Evolutionary conservation across 2,888 invertebrate species (phyloP).

Genomic region (Callosobruchus maculatus): DNA sequence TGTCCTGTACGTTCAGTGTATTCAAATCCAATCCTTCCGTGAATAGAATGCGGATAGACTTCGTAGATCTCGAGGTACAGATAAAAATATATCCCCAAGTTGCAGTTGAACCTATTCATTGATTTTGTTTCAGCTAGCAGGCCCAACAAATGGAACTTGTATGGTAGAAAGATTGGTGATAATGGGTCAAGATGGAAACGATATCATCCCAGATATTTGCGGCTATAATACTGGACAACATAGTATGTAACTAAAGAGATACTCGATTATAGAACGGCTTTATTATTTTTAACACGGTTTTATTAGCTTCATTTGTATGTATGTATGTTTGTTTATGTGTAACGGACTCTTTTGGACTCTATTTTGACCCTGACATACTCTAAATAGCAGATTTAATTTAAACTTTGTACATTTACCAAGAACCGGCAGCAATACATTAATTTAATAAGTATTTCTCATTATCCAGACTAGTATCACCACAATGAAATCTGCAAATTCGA

Average conservation of each 20-base stretch:
- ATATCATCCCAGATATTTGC: slow-evolving; percentile 66
- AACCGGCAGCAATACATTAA: too few relatives aligned
- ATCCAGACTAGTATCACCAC: too few relatives aligned
- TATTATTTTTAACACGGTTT: neutral
- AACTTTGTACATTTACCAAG: too few relatives aligned
- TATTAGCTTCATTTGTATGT: neutral
- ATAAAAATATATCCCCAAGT: neutral
- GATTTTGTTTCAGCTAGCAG: slow-evolving; percentile 55
- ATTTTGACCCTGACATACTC: too few relatives aligned
- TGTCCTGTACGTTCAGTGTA: slow-evolving; percentile 64
- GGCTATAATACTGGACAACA: slow-evolving; percentile 76
- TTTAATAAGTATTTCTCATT: too few relatives aligned
- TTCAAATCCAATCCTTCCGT: slow-evolving; percentile 60
- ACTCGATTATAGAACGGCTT: too few relatives aligned
- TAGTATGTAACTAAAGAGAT: slow-evolving; percentile 50
- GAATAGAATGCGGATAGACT: slow-evolving; percentile 67
- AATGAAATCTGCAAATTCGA: too few relatives aligned
- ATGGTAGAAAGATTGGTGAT: slow-evolving; percentile 66
- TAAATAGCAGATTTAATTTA: too few relatives aligned
- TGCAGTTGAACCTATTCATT: neutral
- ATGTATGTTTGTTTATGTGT: too few relatives aligned
- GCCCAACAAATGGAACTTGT: slow-evolving; percentile 67
- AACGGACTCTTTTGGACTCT: too few relatives aligned
- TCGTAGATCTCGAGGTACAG: slow-evolving; percentile 65
- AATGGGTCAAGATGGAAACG: slow-evolving; percentile 67